phyloP scores from a whole-genome alignment of 2,113 vertebrate genomes.

The Pseudolaguvia tuberculata region DNA sequence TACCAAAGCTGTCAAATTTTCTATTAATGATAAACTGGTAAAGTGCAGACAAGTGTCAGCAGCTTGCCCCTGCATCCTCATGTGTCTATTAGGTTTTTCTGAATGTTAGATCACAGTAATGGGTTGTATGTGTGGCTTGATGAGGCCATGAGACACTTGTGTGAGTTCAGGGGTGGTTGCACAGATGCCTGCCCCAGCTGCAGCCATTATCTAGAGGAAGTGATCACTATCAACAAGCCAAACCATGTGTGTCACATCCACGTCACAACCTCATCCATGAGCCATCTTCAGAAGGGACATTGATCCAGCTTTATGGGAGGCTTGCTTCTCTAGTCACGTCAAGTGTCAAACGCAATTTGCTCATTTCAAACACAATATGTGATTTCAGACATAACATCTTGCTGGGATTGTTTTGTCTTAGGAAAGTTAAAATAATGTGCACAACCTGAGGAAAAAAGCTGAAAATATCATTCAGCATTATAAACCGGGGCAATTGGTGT shows the following conservation, averaged over 20 bases:
- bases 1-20: constrained; percentile 17
- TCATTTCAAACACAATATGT: constrained; percentile 63
- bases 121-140: constrained; percentile 42
- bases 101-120: constrained; percentile 38
- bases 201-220: constrained; percentile 58
- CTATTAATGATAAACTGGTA: constrained; percentile 38
- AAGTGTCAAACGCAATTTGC: constrained; percentile 61
- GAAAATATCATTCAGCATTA: no score
- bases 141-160: constrained; percentile 53
- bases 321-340: constrained; percentile 47
- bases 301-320: constrained; percentile 58
- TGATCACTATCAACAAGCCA: constrained; percentile 40
- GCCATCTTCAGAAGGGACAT: constrained; percentile 56
- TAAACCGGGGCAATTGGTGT: not conserved
- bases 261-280: constrained; percentile 49
- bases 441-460: constrained; percentile 5
- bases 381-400: constrained; percentile 61
- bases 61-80: constrained; percentile 46
- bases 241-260: constrained; percentile 18
- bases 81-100: constrained; percentile 43
- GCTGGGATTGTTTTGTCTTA: constrained; percentile 47
- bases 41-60: not conserved
- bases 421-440: constrained; percentile 22
- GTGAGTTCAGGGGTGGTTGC: constrained; percentile 22
- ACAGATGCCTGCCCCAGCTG: constrained; percentile 59